phyloP scores from a whole-genome alignment of 1,140 invertebrate species.

The Maconellicoccus hirsutus region DNA sequence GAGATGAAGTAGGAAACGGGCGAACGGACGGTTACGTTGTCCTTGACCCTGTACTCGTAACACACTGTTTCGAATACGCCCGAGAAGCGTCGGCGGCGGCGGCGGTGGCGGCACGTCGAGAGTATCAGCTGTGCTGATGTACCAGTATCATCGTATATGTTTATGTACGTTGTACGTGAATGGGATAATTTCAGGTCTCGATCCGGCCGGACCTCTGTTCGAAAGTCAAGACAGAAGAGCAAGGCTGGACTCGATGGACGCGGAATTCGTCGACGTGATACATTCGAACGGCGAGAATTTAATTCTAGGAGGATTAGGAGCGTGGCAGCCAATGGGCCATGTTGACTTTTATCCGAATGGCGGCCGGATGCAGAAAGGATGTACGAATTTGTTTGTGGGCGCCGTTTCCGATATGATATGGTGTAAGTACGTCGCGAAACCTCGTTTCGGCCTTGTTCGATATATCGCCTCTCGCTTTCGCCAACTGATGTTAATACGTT shows the following conservation, averaged over 20 bases:
- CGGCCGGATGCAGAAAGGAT: conserved; percentile 78
- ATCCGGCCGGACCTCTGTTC: conserved; percentile 81
- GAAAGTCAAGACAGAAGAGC: conserved; percentile 71
- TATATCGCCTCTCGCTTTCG: too few relatives aligned
- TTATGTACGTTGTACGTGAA: not conserved
- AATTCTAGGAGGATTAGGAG: conserved; percentile 69
- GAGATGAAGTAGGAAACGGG: too few relatives aligned
- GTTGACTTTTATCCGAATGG: conserved; percentile 89
- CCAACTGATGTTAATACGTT: not conserved
- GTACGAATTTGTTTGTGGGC: conserved; percentile 68
- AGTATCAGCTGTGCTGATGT: too few relatives aligned
- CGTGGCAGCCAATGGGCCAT: conserved; percentile 76
- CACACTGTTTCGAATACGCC: not conserved
- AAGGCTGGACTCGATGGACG: conserved; percentile 69
- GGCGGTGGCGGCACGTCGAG: too few relatives aligned
- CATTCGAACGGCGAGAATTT: conserved; percentile 65
- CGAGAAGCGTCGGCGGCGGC: too few relatives aligned
- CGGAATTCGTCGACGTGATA: conserved; percentile 86
- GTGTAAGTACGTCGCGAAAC: conserved; percentile 48
- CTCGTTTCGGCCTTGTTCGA: not conserved
- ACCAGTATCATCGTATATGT: too few relatives aligned
- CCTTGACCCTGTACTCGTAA: not conserved
- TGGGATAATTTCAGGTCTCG: conserved; percentile 49
- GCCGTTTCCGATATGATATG: conserved; percentile 82
- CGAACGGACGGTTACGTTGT: not conserved